Evolutionary conservation across 2,888 invertebrate species (phyloP).

Genomic region (Mactromeris polynyma): DNA sequence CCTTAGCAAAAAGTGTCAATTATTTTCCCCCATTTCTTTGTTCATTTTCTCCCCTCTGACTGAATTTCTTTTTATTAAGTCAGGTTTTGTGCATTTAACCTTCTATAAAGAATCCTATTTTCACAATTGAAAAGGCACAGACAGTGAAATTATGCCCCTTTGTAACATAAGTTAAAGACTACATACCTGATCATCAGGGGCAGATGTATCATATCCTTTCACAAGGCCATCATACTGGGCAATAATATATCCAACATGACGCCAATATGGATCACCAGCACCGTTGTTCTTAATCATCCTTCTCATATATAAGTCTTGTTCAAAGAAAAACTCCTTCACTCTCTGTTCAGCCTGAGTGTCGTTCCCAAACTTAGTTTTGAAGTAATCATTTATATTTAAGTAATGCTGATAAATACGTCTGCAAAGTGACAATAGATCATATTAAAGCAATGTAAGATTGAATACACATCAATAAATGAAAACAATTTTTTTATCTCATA

Average conservation of each 20-base stretch:
- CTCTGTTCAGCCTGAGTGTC: slow-evolving; percentile 47
- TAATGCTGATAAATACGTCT: slow-evolving; percentile 84
- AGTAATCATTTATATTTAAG: slow-evolving; percentile 77
- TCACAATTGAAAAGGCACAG: no score
- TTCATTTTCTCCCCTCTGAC: no score
- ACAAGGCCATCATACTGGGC: slow-evolving; percentile 84
- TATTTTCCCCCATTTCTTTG: no score
- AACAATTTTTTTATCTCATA: no score
- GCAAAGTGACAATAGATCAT: slow-evolving; percentile 46
- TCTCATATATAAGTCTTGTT: slow-evolving; percentile 81
- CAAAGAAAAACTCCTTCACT: slow-evolving; percentile 74
- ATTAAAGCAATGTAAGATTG: no score
- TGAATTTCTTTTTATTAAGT: no score
- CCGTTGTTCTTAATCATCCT: slow-evolving; percentile 71
- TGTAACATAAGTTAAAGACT: no score
- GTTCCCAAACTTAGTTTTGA: slow-evolving; percentile 53
- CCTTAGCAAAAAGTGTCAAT: no score
- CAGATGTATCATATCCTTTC: slow-evolving; percentile 79
- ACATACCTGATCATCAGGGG: slow-evolving; percentile 63
- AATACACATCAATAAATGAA: no score
- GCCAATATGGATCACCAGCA: slow-evolving; percentile 80
- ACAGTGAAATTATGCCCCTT: no score
- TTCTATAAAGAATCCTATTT: no score
- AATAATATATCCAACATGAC: slow-evolving; percentile 81
- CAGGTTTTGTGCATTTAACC: no score